Conservation (phyloP, 1,140 invertebrate species). For the Mizuhopecten yessoensis region DNA sequence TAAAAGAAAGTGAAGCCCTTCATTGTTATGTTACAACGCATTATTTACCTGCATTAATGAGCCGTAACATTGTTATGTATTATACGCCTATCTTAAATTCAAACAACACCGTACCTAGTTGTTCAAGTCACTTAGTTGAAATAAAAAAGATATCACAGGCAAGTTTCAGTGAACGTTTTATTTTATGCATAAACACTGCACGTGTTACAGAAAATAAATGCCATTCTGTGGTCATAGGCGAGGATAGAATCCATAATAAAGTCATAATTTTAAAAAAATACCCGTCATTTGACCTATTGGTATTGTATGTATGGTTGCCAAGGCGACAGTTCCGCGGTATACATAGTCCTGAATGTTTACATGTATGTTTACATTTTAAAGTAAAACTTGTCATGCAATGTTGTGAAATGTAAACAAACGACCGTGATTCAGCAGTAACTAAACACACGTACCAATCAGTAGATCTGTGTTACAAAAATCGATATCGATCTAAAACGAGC, state of each 20-base stretch:
- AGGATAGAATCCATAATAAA: neutral
- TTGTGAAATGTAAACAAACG: neutral
- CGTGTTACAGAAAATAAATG: neutral
- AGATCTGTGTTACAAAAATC: neutral
- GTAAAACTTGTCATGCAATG: neutral
- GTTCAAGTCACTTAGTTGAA: neutral
- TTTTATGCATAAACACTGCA: neutral
- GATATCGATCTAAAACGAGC: neutral
- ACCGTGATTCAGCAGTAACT: neutral
- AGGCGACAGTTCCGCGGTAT: neutral
- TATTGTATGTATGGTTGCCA: neutral
- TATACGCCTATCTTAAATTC: neutral
- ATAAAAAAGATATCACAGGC: neutral
- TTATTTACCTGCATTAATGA: neutral
- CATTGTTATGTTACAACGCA: neutral
- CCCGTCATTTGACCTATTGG: neutral
- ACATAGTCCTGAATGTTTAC: neutral
- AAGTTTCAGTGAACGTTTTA: neutral
- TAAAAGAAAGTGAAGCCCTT: neutral
- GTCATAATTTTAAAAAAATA: neutral
- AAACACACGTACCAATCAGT: too few relatives aligned
- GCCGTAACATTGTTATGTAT: neutral
- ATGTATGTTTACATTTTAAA: neutral
- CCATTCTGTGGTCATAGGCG: neutral
- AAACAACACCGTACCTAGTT: neutral